Conservation (phyloP, 2,797 vertebrate genomes). For the Lagocephalus sceleratus region DNA sequence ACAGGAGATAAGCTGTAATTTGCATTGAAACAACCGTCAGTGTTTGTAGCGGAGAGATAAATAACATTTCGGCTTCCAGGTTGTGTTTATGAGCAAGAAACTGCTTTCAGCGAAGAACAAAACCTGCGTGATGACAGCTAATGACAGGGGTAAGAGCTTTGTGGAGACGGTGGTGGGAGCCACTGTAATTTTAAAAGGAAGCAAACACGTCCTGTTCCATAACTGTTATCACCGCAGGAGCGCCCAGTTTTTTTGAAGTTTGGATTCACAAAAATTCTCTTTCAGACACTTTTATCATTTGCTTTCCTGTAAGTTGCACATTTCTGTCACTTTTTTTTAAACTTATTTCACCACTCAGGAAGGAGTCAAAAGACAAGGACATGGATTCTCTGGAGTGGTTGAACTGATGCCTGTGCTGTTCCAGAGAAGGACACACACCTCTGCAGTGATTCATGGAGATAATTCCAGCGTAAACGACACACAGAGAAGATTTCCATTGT, state of each 20-base stretch:
- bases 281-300: neutral
- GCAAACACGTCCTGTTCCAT: constrained; percentile 27
- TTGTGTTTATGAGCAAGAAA: constrained; percentile 1
- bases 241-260: constrained; percentile 28
- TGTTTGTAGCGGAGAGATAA: neutral
- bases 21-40: neutral
- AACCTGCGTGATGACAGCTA: neutral
- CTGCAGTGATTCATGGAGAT: constrained; percentile 4
- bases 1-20: neutral
- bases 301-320: neutral
- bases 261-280: constrained; percentile 26
- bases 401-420: too few relatives aligned
- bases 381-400: too few relatives aligned
- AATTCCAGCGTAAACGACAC: constrained; percentile 9
- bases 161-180: neutral
- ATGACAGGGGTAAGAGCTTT: constrained; percentile 3
- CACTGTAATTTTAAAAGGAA: constrained; percentile 21
- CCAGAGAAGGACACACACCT: constrained; percentile 21
- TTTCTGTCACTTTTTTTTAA: too few relatives aligned
- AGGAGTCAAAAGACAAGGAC: neutral
- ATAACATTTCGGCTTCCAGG: too few relatives aligned
- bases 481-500: constrained; percentile 11
- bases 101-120: constrained; percentile 1
- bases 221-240: constrained; percentile 32
- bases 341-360: neutral